Evolutionary conservation across 2,888 invertebrate species (phyloP), one percentile per base, ranked within the genome.

Genomic region (Mechanitis messenoides): DNA sequence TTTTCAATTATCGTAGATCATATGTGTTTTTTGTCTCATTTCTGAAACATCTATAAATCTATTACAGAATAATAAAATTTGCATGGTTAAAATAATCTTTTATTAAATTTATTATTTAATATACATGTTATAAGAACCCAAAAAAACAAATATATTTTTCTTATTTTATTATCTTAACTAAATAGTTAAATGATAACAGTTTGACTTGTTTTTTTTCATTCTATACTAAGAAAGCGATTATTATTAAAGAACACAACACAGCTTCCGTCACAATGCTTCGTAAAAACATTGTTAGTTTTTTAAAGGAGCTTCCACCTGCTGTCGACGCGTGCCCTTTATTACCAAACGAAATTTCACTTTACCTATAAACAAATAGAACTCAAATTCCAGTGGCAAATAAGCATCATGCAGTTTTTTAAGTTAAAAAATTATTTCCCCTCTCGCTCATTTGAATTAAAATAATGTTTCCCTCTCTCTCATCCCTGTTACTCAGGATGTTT

Each of bases 241-340:
- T 75, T 72, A 73, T 70, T 67, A 70, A 69, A 71, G 71, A 78
- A 81, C 77, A 79, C 77, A 76, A 75, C 74, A 76, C 73, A 73
- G 77, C 68, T 80, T 80, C 81, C 78, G 80, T 81, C 76, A 83
- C 79, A 79, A 81, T 77, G 76, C 77, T 76, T 73, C 70, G 75
- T 78, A 76, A 83, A 86, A 83, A 84, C 76, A 79, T 80, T 82
- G 78, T 84, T 78, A 74, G 81, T 85, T 87, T 89, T 87, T 87
- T 85, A 85, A 86, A 81, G 75, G 73, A 72, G 79, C 77, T 84
- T 78, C 81, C 90, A 90, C 90, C 89, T 90, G 90, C 90, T 83
- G 78, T 74, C 81, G 87, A 85, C 90, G 87, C 88, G 90, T 89
- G 89, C 87, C 81, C 45, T 33, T 28, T 20, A 45, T 56, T 55